phyloP scores from a whole-genome alignment of 2,797 vertebrate species.

The Rallus crepitans region DNA sequence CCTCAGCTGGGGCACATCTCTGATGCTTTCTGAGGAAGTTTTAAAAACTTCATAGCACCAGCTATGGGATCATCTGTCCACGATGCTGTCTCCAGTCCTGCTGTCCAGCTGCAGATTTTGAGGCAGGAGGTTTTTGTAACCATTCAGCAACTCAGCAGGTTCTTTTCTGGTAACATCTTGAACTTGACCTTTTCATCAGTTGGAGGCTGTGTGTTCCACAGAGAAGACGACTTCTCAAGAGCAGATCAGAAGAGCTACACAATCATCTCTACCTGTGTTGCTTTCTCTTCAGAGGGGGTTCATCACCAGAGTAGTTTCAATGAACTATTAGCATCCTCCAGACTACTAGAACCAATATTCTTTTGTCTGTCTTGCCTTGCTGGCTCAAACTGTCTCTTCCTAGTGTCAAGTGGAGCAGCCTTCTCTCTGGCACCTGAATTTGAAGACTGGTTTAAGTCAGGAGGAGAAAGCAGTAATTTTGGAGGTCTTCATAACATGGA shows the following conservation, averaged over 20 bases:
- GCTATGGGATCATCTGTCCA: fast-evolving
- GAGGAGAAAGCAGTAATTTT: neutral
- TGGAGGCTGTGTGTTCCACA: neutral
- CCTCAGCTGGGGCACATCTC: neutral
- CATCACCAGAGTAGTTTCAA: neutral
- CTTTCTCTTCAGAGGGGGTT: neutral
- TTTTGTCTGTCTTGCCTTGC: neutral
- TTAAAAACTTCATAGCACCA: neutral
- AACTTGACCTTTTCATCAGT: neutral
- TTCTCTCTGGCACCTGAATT: neutral
- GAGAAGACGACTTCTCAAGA: neutral
- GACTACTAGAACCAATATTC: neutral
- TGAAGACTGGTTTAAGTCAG: neutral
- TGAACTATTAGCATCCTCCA: neutral
- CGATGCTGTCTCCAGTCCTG: neutral
- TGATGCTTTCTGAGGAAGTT: neutral
- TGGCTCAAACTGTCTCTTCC: neutral
- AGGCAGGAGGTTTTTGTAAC: neutral
- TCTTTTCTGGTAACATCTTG: neutral
- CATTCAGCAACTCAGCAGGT: neutral
- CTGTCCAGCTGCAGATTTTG: neutral
- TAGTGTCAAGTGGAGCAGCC: neutral
- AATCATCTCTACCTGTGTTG: neutral
- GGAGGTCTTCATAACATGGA: neutral
- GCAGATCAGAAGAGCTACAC: neutral